Evolutionary conservation across 2,888 invertebrate genomes (phyloP).

Genomic region (Bellardia bayeri): DNA sequence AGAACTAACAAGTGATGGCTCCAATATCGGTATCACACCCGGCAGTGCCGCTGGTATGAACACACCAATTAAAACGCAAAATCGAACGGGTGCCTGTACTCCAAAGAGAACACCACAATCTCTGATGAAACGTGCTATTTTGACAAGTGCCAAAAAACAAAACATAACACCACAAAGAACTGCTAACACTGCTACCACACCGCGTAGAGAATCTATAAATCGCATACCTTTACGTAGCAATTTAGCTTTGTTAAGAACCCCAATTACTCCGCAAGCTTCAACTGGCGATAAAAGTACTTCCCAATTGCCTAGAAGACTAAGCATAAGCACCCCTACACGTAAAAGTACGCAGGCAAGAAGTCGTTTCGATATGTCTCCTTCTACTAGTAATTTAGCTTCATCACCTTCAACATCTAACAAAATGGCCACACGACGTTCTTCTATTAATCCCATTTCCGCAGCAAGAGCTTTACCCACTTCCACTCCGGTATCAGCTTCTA

Average conservation of each 20-base stretch:
- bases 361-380: conserved; percentile 40
- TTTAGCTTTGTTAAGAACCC: conserved; percentile 48
- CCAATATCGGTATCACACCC: conserved; percentile 35
- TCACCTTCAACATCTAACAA: conserved; percentile 70
- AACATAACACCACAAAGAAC: conserved; percentile 62
- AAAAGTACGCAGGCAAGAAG: conserved; percentile 24
- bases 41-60: conserved; percentile 45
- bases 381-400: conserved; percentile 23
- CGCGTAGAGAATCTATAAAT: conserved; percentile 48
- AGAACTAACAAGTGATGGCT: conserved; percentile 76
- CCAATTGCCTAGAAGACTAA: conserved; percentile 66
- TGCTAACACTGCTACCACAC: conserved; percentile 19
- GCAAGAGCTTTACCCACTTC: conserved; percentile 51
- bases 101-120: conserved; percentile 80
- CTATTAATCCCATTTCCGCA: conserved; percentile 57
- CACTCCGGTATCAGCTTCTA: conserved; percentile 46
- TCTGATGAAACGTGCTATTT: conserved; percentile 80
- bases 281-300: conserved; percentile 28
- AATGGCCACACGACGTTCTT: conserved; percentile 44
- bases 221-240: conserved; percentile 60
- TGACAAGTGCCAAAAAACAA: conserved; percentile 81
- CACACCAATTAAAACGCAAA: conserved; percentile 70
- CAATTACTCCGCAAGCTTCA: conserved; percentile 55
- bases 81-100: conserved; percentile 68
- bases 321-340: conserved; percentile 76